Percentiles rank a stretch among this genome's conserved stretches.
phyloP scores from a whole-genome alignment of 92 coral and sea anemone species.

The Umimayanthus chanpuru region DNA sequence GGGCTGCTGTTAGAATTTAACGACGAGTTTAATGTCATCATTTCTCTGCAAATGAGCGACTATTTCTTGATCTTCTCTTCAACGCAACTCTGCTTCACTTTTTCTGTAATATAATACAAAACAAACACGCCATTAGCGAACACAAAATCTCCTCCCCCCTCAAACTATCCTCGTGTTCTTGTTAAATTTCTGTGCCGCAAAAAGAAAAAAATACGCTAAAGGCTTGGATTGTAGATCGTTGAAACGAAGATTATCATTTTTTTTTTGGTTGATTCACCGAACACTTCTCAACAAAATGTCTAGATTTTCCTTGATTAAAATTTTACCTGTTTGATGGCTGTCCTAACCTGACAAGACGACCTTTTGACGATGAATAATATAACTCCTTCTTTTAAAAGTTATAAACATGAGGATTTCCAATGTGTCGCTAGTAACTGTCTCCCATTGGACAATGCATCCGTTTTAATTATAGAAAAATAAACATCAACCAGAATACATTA shows the following conservation, averaged over 20 bases:
- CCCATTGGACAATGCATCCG: conserved; percentile 18
- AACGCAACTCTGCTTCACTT: background rate
- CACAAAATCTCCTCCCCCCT: background rate
- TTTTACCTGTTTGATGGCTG: conserved; percentile 4
- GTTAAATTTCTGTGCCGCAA: background rate
- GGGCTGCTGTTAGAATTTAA: background rate
- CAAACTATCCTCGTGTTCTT: background rate
- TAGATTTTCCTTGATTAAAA: background rate
- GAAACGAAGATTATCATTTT: background rate
- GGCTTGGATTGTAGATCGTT: background rate
- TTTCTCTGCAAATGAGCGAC: background rate
- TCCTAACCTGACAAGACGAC: conserved; percentile 14
- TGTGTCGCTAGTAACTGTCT: background rate
- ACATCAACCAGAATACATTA: conserved; percentile 25
- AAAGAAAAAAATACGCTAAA: background rate
- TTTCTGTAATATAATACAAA: background rate
- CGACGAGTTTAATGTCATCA: background rate
- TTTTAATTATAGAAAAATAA: conserved; percentile 19
- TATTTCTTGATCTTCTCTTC: background rate
- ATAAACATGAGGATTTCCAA: conserved; percentile 11
- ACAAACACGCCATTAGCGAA: conserved; percentile 8
- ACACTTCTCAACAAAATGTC: background rate
- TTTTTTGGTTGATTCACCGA: background rate
- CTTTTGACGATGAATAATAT: background rate
- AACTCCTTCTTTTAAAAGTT: background rate